Percentiles rank a stretch among this genome's conserved stretches.
These are phyloP conservation scores for Hippopotamyrus pictus DNA, from an alignment of 2,797 vertebrate species.

Conservation along the genomic window DNA sequence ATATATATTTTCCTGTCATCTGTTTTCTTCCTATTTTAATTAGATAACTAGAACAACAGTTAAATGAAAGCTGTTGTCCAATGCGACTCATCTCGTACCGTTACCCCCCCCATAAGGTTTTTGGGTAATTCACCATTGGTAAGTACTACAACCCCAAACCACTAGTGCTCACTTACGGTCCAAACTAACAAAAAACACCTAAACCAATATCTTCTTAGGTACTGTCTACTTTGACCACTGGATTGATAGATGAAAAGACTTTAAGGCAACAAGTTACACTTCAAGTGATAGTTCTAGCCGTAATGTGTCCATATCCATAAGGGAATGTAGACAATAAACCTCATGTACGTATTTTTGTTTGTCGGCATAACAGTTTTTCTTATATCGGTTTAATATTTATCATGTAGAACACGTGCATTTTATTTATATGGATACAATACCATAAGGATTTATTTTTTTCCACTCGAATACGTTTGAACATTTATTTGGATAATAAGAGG, in stretches of 20 bases:
- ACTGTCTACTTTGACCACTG: not conserved
- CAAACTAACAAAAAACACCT: not conserved
- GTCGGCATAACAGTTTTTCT: not conserved
- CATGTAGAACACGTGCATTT: not conserved
- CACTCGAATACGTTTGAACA: not conserved
- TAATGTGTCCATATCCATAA: not conserved
- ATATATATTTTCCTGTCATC: not conserved
- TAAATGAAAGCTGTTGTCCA: not conserved
- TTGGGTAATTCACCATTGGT: not conserved
- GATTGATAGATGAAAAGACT: not conserved
- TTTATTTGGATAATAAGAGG: not conserved
- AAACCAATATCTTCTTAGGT: not conserved
- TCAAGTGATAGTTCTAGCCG: not conserved
- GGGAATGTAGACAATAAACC: not conserved
- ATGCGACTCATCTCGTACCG: not conserved
- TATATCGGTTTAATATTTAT: not conserved
- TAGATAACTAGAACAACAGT: not conserved
- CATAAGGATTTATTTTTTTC: not conserved
- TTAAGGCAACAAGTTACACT: not conserved
- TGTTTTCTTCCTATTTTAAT: not conserved
- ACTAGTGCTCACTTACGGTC: too few relatives aligned
- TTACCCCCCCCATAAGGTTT: not conserved
- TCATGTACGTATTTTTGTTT: not conserved
- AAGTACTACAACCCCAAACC: not conserved
- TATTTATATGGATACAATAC: not conserved